Percentiles rank a stretch among this genome's conserved stretches.
Evolutionary conservation across 2,797 vertebrate species (phyloP).

Genomic region (Sebastes wilsoni): DNA sequence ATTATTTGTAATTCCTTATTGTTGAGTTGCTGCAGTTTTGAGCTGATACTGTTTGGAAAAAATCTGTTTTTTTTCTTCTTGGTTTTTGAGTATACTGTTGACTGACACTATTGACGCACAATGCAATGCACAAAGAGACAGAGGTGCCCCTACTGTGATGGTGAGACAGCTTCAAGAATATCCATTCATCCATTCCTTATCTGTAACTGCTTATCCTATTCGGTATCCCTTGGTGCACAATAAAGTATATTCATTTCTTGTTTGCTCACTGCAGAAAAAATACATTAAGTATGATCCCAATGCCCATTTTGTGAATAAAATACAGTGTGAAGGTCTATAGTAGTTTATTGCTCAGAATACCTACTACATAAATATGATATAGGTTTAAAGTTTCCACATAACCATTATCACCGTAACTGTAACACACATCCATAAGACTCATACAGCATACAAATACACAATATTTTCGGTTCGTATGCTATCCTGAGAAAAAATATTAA

Average conservation of each 20-base stretch:
- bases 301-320: neutral
- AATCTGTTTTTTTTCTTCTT: neutral
- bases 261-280: neutral
- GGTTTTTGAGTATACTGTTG: neutral
- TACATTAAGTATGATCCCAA: neutral
- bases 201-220: too few species aligned
- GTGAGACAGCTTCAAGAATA: neutral
- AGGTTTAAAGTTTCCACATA: neutral
- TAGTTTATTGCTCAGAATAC: neutral
- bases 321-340: neutral
- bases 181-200: too few species aligned
- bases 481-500: too few species aligned
- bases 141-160: neutral
- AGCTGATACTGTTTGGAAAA: too few species aligned
- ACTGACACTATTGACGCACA: neutral
- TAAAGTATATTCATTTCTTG: neutral
- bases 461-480: fast-evolving
- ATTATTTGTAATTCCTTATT: too few species aligned
- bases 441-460: neutral
- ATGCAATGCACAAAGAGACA: neutral
- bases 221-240: neutral
- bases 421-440: neutral
- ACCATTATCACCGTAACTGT: neutral
- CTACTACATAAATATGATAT: neutral
- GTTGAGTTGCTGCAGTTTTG: too few species aligned